Evolutionary conservation across 2,113 vertebrate species (phyloP), one percentile per base, ranked within the genome.

Genomic region (Microcebus murinus): DNA sequence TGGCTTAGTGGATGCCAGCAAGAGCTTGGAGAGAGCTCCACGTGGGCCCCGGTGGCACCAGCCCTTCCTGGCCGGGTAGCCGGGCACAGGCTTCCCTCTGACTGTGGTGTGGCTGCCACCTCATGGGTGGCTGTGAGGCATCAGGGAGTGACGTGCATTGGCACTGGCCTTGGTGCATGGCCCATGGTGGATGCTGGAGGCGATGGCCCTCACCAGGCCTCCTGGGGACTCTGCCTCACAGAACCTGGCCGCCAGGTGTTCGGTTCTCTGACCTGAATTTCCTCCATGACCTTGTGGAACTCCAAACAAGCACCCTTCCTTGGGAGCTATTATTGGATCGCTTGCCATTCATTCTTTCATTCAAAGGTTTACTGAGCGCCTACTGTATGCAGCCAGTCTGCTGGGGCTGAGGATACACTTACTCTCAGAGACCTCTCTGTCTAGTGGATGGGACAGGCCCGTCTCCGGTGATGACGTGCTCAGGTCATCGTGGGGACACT

Each of bases 401-500:
- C 61, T 61, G 67, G 23, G 48, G 61, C 76, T 7, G 42, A 39
- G 84, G 77, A 71, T 34, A 13, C 61, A 27, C 48, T 71, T 3
- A 1, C 42, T 57, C 10, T 74, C 31, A 1, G 6, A 52, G 77
- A 14, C 23, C 9, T 48, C 12, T 15, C 31, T 42, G 63, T 73
- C 6, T 29, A 4, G 29, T 9, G 39, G 23, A 80, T 48, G 73
- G 81, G 70, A 27, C 21, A 59, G 45, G 34, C 57, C 80, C 1
- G 0, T 57, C 45, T 48, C 48, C 5, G 6, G 31, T 6, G 50
- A 10, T 36, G 36, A 34, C 18, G 42, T 12, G 8, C 39, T 55
- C 20, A 1, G 14, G 25, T 67, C 0, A 0, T 59, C 2, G 21
- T 45, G 36, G 81, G 23, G 36, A 18, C 10, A 4, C 8, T 1